Evolutionary conservation across 2,797 vertebrate genomes (phyloP).

Genomic region (Phylloscopus collybita): DNA sequence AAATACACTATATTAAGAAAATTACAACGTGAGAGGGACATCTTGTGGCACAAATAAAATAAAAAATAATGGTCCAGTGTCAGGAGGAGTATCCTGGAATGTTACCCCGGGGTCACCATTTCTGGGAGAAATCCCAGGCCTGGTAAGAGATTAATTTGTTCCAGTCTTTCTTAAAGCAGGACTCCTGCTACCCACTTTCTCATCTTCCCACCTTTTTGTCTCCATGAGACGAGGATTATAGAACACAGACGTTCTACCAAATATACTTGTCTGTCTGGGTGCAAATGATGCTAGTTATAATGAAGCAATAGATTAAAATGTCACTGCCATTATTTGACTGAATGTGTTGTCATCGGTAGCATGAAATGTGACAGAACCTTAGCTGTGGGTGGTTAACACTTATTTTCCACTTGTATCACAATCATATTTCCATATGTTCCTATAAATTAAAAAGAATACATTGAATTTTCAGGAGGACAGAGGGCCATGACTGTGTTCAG

Average conservation of each 20-base stretch:
- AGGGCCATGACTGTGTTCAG: background rate
- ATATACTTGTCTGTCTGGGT: background rate
- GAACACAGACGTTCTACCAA: background rate
- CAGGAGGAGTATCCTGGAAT: background rate
- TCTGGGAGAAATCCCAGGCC: background rate
- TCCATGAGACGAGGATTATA: background rate
- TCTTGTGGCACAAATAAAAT: conserved; percentile 46
- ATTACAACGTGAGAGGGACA: conserved; percentile 9
- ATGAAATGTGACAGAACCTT: conserved; percentile 2
- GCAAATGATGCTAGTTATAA: background rate
- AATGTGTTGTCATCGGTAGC: background rate
- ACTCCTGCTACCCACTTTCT: background rate
- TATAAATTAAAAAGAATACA: conserved; percentile 7
- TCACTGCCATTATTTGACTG: background rate
- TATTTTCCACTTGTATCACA: conserved; percentile 17
- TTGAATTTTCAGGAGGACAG: background rate
- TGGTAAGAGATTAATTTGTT: background rate
- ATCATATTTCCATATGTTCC: conserved; percentile 25
- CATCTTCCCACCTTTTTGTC: background rate
- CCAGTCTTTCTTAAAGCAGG: background rate
- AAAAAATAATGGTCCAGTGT: background rate
- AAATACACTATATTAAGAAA: conserved; percentile 44
- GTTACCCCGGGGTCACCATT: background rate
- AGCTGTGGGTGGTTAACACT: conserved; percentile 39
- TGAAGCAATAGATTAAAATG: conserved; percentile 34